Evolutionary conservation across 2,113 vertebrate genomes (phyloP).

Genomic region (Sceloporus tristichus): DNA sequence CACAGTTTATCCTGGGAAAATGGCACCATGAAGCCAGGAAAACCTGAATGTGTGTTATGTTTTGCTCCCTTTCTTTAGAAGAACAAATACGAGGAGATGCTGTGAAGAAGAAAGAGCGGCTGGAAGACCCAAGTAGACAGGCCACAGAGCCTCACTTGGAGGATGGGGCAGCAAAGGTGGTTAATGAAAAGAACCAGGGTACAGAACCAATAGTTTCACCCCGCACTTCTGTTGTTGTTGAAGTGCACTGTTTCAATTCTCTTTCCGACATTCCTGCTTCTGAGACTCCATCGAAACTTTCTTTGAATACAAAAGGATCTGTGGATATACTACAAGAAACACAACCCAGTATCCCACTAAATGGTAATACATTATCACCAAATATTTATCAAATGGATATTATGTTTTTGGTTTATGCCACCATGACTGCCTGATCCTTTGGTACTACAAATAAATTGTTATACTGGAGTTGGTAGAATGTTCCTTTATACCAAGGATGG

Average conservation of each 20-base stretch:
- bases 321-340: not conserved
- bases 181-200: not conserved
- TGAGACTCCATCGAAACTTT: not conserved
- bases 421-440: conserved; percentile 45
- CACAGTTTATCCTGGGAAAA: not conserved
- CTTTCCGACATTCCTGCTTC: not conserved
- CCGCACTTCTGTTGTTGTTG: not conserved
- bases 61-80: conserved; percentile 66
- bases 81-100: conserved; percentile 62
- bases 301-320: not conserved
- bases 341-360: not conserved
- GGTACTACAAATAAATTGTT: not conserved
- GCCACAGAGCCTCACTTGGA: not conserved
- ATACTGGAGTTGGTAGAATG: no score
- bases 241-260: conserved; percentile 8
- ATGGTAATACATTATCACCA: conserved; percentile 47
- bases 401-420: conserved; percentile 4
- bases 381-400: conserved; percentile 51
- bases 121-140: not conserved
- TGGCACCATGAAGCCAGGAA: not conserved
- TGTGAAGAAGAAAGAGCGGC: conserved; percentile 39
- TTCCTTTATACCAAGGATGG: no score
- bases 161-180: not conserved
- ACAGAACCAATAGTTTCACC: not conserved
- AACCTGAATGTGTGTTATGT: not conserved